These are phyloP conservation scores for Thereva unica DNA, from an alignment of 2,888 invertebrate species.

Conservation along the genomic window DNA sequence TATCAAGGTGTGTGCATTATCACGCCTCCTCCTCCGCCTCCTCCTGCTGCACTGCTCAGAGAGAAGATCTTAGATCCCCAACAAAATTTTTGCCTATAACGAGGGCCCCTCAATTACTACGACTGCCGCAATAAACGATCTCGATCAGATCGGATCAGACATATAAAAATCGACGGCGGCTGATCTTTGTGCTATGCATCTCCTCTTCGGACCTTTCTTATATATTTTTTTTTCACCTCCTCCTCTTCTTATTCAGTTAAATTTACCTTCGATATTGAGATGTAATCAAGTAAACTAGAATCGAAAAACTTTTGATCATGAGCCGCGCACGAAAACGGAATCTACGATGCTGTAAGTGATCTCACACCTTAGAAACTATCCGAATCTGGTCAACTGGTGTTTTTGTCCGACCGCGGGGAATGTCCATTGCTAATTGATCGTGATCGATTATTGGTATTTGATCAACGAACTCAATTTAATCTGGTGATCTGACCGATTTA, in stretches of 20 bases:
- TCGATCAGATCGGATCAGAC: constrained; percentile 24
- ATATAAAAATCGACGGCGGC: constrained; percentile 27
- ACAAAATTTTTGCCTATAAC: constrained; percentile 20
- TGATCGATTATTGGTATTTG: constrained; percentile 35
- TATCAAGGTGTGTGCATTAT: too few relatives aligned
- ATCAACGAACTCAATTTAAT: constrained; percentile 20
- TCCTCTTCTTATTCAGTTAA: constrained; percentile 13
- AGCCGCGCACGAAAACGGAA: constrained; percentile 2
- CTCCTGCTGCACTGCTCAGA: not conserved
- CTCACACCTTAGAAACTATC: constrained; percentile 7
- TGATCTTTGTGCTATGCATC: constrained; percentile 21
- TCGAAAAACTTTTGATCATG: constrained; percentile 29
- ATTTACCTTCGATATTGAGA: constrained; percentile 30
- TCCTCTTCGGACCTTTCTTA: constrained; percentile 1
- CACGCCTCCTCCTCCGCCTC: not conserved
- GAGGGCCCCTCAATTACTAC: constrained; percentile 20
- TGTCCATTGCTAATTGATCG: constrained; percentile 35
- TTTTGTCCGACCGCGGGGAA: constrained; percentile 12
- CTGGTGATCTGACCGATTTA: constrained; percentile 11
- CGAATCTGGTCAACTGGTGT: not conserved
- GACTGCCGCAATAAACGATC: not conserved
- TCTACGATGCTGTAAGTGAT: constrained; percentile 7
- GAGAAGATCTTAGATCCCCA: not conserved
- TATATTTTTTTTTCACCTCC: not conserved
- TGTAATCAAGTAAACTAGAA: constrained; percentile 33